Evolutionary conservation across 1,140 invertebrate genomes (phyloP), one percentile per base, ranked within the genome.

Genomic region (Macrotrachela quadricornifera): DNA sequence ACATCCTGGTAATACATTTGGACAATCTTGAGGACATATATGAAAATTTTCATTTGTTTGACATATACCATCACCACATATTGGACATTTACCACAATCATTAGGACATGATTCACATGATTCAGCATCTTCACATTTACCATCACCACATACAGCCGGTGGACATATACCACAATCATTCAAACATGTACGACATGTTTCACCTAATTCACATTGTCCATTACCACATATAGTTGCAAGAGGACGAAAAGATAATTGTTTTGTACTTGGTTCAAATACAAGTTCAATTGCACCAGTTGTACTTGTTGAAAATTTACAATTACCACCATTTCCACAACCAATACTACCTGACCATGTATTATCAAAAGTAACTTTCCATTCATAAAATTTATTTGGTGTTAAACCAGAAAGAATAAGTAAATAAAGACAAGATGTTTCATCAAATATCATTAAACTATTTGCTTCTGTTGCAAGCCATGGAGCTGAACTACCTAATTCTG

Each of bases 81-180:
- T 44, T 53, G 51, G 51, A 40, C 51, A 53, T 43, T 53, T 44
- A 17, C 51, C 51, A 42, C 51, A 53, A 48, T 53, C 38, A 39
- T 39, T 39, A 9, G 38, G 8, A 9, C 12, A 39, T 39, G 12
- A 39, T 39, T 39, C 8, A 12, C 8, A 39, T 15, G 44, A 9
- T 39, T 9, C 12, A 39, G 38, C 8, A 9, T 39, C 12, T 39
- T 39, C 12, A 12, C 8, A 39, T 9, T 39, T 9, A 39, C 8
- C 12, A 9, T 39, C 8, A n/a, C 51, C 51, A 39, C 51, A 53
- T 15, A 53, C 51, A 46, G 51, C 43, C 11, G 51, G 51, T 41
- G 51, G 51, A 40, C 51, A 53, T 43, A 46, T 44, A 17, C 51
- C 51, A 42, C 51, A 53, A 48, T 53, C 51, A n/a, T 46, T 21